Percentiles rank a stretch among this genome's conserved stretches.
Conservation (phyloP, 2,113 vertebrate genomes). For the Himantopus leucocephalus region DNA sequence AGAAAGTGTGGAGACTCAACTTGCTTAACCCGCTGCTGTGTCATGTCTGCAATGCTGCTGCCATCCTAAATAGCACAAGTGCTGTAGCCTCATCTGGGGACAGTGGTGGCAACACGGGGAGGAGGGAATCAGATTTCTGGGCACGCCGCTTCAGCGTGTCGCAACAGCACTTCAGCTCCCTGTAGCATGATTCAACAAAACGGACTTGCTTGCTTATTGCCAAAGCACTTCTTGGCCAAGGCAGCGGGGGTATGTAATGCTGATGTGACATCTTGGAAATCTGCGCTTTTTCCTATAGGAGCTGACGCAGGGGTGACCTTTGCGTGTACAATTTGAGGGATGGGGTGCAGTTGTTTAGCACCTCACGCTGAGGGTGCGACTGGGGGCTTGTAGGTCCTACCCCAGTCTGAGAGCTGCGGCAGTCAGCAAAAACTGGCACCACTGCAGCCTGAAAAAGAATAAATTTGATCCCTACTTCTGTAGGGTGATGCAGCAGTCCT, state of each 20-base stretch:
- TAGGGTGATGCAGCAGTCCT: background rate
- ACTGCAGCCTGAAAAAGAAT: background rate
- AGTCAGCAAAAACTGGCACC: background rate
- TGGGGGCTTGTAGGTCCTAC: background rate
- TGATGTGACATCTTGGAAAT: background rate
- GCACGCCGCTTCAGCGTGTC: accelerated
- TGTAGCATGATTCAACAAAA: background rate
- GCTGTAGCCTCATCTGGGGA: background rate
- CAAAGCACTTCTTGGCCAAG: background rate
- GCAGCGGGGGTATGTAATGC: accelerated
- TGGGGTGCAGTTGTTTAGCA: background rate
- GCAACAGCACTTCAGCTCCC: background rate
- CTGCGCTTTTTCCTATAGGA: background rate
- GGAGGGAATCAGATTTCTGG: background rate
- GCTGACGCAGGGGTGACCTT: background rate
- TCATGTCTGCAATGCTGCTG: background rate
- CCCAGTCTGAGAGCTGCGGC: background rate
- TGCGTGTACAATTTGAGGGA: background rate
- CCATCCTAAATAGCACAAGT: background rate
- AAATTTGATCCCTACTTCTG: background rate
- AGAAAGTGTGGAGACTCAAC: background rate
- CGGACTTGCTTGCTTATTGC: background rate
- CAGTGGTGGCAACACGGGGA: background rate
- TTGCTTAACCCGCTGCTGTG: background rate
- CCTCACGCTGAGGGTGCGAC: background rate